Percentiles rank a stretch among this genome's conserved stretches.
Evolutionary conservation across 2,113 vertebrate genomes (phyloP).

Genomic region (Tauraco erythrolophus): DNA sequence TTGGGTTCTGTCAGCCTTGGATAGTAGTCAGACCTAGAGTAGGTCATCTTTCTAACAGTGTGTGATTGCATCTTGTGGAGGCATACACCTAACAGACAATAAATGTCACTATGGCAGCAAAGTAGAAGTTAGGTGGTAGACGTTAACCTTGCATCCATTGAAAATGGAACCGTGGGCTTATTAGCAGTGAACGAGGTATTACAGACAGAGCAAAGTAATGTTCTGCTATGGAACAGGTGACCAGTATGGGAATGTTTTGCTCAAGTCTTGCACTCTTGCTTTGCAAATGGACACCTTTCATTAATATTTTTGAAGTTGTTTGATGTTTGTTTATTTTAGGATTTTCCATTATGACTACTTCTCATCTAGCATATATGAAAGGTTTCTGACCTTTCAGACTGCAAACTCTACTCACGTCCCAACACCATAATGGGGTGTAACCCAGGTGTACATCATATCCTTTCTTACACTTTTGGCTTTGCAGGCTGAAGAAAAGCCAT

Average conservation of each 20-base stretch:
- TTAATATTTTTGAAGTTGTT: not conserved
- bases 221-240: not conserved
- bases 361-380: not conserved
- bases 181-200: not conserved
- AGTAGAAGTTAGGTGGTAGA: not conserved
- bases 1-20: not conserved
- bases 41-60: not conserved
- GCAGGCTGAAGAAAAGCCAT: not conserved
- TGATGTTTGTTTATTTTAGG: not conserved
- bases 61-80: not conserved
- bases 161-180: not conserved
- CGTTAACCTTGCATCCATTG: not conserved
- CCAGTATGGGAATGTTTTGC: not conserved
- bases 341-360: not conserved
- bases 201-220: not conserved
- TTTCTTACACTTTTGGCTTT: not conserved
- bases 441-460: not conserved
- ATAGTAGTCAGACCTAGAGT: not conserved
- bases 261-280: not conserved
- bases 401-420: not conserved
- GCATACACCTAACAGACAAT: not conserved
- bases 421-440: not conserved
- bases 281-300: not conserved
- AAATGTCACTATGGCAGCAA: accelerated
- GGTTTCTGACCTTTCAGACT: not conserved